A percentile compares a stretch with the other conserved stretches of the same genome.
Evolutionary conservation across 2,797 vertebrate species (phyloP).

Genomic region (Scleropages formosus): DNA sequence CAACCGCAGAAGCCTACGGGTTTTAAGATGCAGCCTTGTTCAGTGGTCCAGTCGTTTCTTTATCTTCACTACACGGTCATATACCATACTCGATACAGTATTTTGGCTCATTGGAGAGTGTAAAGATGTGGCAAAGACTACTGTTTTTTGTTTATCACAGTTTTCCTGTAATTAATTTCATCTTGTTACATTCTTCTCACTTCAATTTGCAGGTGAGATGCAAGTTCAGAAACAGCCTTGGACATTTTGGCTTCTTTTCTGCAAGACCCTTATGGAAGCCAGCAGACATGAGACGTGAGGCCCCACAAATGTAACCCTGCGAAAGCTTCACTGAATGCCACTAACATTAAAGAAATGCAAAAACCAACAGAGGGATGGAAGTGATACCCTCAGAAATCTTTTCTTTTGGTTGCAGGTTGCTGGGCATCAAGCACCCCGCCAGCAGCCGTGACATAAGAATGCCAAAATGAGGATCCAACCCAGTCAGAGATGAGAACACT

Average conservation of each 20-base stretch:
- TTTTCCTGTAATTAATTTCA: not conserved
- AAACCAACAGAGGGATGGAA: not conserved
- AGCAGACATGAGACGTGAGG: not conserved
- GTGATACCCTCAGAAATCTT: not conserved
- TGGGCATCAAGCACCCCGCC: not conserved
- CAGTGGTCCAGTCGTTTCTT: not conserved
- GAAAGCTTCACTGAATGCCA: not conserved
- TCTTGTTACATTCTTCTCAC: not conserved
- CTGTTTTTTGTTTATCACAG: not conserved
- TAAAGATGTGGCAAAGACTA: too few relatives aligned
- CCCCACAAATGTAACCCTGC: not conserved
- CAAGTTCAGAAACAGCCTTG: not conserved
- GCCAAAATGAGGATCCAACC: constrained; percentile 1
- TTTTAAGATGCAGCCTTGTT: too few relatives aligned
- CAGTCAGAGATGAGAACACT: constrained; percentile 11
- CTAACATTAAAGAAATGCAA: not conserved
- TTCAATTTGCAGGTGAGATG: not conserved
- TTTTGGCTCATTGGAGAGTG: too few relatives aligned
- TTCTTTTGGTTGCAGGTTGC: not conserved
- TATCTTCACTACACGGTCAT: not conserved
- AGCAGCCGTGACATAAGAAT: not conserved
- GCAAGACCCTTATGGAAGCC: not conserved
- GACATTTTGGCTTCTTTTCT: too few relatives aligned
- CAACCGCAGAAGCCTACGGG: too few relatives aligned
- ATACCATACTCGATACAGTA: too few relatives aligned